Evolutionary conservation across 2,113 vertebrate species (phyloP).

Genomic region (Misgurnus mizolepis): DNA sequence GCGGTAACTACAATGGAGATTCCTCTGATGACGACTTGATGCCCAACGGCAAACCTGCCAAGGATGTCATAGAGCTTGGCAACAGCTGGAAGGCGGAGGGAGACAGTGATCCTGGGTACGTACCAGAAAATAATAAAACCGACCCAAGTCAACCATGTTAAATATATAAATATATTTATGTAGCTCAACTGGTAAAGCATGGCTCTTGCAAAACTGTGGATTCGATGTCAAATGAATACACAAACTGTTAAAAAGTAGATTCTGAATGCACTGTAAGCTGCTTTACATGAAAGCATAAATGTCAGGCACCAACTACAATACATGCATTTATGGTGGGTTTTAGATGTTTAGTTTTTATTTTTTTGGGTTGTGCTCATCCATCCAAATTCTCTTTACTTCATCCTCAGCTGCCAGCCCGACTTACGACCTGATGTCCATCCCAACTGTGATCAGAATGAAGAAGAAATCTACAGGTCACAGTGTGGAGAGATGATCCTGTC

Average conservation of each 20-base stretch:
- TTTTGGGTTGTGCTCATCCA: not conserved
- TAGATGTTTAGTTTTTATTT: not conserved
- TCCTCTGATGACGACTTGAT: conserved; percentile 77
- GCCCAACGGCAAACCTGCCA: conserved; percentile 71
- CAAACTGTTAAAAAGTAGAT: too few species aligned
- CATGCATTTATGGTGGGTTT: too few species aligned
- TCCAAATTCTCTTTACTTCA: not conserved
- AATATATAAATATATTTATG: not conserved
- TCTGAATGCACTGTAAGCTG: not conserved
- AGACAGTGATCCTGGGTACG: conserved; percentile 75
- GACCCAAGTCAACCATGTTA: too few species aligned
- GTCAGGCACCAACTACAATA: too few species aligned
- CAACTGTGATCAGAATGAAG: conserved; percentile 67
- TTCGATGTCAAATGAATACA: too few species aligned
- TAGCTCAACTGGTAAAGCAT: too few species aligned
- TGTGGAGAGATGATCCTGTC: conserved; percentile 66
- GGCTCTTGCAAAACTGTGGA: too few species aligned
- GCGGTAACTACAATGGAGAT: conserved; percentile 82
- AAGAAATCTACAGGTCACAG: conserved; percentile 51
- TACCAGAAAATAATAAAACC: not conserved
- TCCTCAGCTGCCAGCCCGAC: conserved; percentile 75
- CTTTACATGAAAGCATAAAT: too few species aligned
- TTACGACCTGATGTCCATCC: conserved; percentile 63
- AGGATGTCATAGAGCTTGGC: conserved; percentile 73
- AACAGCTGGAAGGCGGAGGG: conserved; percentile 81